Evolutionary conservation across 2,888 invertebrate species (phyloP), one percentile per base, ranked within the genome.

Genomic region (Phoronis australis): DNA sequence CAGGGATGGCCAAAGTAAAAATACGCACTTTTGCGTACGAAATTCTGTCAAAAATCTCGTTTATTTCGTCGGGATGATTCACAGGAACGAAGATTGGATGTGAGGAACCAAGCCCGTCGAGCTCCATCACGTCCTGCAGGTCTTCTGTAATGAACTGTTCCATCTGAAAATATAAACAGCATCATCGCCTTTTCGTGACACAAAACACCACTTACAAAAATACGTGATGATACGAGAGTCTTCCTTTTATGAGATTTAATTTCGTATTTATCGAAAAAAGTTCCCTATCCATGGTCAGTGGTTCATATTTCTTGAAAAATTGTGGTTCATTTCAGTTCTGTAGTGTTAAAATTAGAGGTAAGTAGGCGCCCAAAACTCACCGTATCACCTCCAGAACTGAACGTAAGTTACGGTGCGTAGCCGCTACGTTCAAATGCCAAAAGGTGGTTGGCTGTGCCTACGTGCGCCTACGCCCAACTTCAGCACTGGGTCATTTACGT

Each of bases 1-100:
- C n/a, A 31, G 35, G 35, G 9, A 15, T 9, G n/a, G 15, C 2
- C 15, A 21, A n/a, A n/a, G 9, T 9, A n/a, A 6, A 6, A 18
- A 39, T 85, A 84, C 57, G 69, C 73, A 87, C 89, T 82, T 94
- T 94, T 54, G 83, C 85, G 68, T 95, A 94, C 0, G 92, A 89
- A 56, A 95, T 92, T 0, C 82, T 78, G 73, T 94, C 93, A 69
- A 94, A 94, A 48, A 92, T 86, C 59, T 89, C 86, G 0, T 88
- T 90, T 47, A 94, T 93, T 79, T 94, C 86, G 71, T 88, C 87
- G 0, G 94, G 92, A 55, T 88, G 87, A 35, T 81, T 81, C 22
- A 92, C 91, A 66, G 86, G 84, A 73, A 89, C 87, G 15, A 92
- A 87, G 54, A 95, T 90, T 0, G 93, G 89, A 79, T 92, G 93